Evolutionary conservation across 2,113 vertebrate genomes (phyloP), one percentile per base, ranked within the genome.

Genomic region (Butorides virescens): DNA sequence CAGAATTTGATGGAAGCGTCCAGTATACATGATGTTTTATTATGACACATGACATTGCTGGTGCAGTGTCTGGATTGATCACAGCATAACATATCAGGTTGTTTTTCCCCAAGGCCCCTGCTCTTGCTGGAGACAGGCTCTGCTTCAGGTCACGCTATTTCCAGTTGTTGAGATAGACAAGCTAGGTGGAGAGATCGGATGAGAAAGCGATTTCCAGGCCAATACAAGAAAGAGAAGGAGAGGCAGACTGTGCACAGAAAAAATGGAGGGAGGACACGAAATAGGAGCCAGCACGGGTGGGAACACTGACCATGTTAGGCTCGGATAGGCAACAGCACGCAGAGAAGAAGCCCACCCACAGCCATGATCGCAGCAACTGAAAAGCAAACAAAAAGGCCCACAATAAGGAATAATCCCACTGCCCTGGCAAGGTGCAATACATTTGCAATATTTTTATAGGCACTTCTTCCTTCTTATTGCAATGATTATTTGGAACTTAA

Each of bases 311-410:
- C 98, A 98, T 98, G 97, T 98, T 93, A 98, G 97, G 97, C 98
- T 98, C 94, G 98, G 98, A 98, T 98, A 98, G 97, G 97, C 98
- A 98, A 98, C 98, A 97, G 98, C 98, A 97, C 98, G 98, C 89
- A 98, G 98, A 97, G 98, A 97, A 96, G 98, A 98, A 98, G 98
- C 98, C 98, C 98, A 97, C 96, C 98, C 98, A 98, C 98, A 98
- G 98, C 97, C 98, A 97, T 97, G 98, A 86, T 98, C 97, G 98
- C 98, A 98, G 98, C 97, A 98, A 97, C 98, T 98, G 98, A 93
- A 98, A 98, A 97, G 98, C 97, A 98, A 98, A 98, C 95, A 98
- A 98, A 98, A 98, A 97, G 98, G 97, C 97, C 97, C 97, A 97
- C 77, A 90, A 96, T 98, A 97, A 98, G 97, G 98, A 97, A 97